A percentile compares a stretch with the other conserved stretches of the same genome.
Conservation (phyloP, 1,140 invertebrate genomes). For the Leptinotarsa texana region DNA sequence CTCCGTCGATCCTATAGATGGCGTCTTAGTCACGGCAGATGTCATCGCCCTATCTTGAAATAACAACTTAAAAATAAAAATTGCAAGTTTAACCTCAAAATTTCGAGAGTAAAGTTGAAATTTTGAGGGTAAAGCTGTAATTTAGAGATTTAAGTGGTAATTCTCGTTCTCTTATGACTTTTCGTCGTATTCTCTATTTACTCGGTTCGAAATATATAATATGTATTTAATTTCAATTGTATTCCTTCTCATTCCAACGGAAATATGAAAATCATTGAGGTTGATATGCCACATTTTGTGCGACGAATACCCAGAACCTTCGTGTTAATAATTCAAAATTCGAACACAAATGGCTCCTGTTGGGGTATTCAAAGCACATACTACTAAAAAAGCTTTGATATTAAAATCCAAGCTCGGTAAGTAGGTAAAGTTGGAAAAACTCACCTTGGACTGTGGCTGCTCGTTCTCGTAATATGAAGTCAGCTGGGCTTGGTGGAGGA, state of each 20-base stretch:
- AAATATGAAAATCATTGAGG: background rate
- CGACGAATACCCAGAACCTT: constrained; percentile 41
- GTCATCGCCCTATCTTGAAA: no score
- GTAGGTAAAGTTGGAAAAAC: constrained; percentile 29
- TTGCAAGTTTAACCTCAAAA: background rate
- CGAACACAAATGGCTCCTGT: background rate
- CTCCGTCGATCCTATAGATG: no score
- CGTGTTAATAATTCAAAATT: background rate
- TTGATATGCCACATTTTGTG: constrained; percentile 52
- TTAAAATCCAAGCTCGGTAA: constrained; percentile 21
- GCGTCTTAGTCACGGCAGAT: no score
- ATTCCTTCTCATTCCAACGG: no score
- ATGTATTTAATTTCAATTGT: no score
- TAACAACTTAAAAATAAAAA: background rate
- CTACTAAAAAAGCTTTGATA: constrained; percentile 33
- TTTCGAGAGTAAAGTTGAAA: background rate
- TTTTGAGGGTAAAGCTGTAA: background rate
- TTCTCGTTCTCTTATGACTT: no score
- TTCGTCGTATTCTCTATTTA: no score
- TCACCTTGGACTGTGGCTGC: constrained; percentile 52
- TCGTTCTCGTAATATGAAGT: constrained; percentile 55
- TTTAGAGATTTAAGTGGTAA: background rate
- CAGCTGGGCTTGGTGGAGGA: constrained; percentile 61
- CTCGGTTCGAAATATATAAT: no score
- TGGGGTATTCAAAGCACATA: constrained; percentile 39